Evolutionary conservation across 2,888 invertebrate species (phyloP).

Genomic region (Dexiosoma caninum): DNA sequence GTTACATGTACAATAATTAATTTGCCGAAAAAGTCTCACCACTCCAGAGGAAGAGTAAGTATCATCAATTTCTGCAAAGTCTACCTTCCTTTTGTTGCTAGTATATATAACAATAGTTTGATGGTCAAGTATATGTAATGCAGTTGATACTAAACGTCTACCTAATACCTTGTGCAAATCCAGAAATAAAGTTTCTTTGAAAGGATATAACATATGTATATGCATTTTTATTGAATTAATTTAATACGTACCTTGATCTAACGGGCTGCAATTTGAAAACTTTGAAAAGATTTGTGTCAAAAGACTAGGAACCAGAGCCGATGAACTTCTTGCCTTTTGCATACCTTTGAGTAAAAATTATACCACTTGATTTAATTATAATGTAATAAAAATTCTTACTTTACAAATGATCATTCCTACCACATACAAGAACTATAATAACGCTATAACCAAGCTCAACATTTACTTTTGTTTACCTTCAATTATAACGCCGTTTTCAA

Average conservation of each 20-base stretch:
- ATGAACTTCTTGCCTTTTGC: conserved; percentile 19
- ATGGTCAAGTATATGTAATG: conserved; percentile 82
- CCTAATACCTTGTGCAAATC: conserved; percentile 82
- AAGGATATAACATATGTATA: background rate
- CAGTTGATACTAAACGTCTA: conserved; percentile 79
- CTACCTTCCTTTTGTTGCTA: conserved; percentile 76
- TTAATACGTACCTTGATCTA: background rate
- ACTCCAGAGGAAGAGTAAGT: conserved; percentile 79
- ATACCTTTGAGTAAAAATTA: background rate
- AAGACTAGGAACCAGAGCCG: conserved; percentile 6
- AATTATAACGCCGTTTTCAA: background rate
- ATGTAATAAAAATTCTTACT: no score
- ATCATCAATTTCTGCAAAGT: conserved; percentile 80
- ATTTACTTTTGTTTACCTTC: no score
- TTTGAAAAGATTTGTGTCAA: conserved; percentile 38
- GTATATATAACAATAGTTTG: conserved; percentile 79
- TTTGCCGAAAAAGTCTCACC: conserved; percentile 81
- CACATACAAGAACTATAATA: no score
- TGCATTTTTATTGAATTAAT: background rate
- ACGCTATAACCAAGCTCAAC: no score
- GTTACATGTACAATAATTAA: conserved; percentile 85
- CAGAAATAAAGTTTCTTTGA: conserved; percentile 74
- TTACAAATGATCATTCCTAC: no score
- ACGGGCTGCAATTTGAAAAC: background rate
- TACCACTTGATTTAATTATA: no score